A percentile compares a stretch with the other conserved stretches of the same genome.
These are phyloP conservation scores for Zele albiditarsus DNA, from an alignment of 2,888 invertebrate species.

Conservation along the genomic window DNA sequence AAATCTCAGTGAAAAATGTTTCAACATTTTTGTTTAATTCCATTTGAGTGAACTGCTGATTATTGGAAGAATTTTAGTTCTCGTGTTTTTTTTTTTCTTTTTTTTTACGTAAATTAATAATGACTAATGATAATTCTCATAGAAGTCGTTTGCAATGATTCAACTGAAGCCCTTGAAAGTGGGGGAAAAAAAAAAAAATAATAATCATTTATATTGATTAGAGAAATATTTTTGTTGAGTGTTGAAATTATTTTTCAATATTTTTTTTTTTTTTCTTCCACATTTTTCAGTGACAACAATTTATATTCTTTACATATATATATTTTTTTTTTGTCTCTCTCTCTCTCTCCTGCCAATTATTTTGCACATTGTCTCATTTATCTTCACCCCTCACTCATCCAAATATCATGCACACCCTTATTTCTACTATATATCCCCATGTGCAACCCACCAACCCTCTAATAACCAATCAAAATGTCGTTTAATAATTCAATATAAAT, in stretches of 20 bases:
- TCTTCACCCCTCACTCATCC: neutral
- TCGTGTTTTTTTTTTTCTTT: neutral
- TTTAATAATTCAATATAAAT: neutral
- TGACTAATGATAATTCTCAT: neutral
- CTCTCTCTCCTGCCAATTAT: neutral
- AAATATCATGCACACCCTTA: neutral
- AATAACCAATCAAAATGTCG: constrained; percentile 1
- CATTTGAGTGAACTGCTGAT: neutral
- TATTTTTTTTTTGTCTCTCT: neutral
- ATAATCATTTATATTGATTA: constrained; percentile 6
- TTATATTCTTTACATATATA: neutral
- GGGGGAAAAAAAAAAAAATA: neutral
- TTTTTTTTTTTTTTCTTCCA: neutral
- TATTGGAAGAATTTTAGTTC: neutral
- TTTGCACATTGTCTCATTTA: neutral
- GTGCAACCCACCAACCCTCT: neutral
- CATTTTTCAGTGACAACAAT: too few relatives aligned
- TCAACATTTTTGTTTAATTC: neutral
- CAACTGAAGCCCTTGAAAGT: neutral
- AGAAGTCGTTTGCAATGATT: neutral
- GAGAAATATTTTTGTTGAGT: neutral
- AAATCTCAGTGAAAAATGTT: neutral
- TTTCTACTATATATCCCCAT: neutral
- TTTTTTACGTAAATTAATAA: constrained; percentile 2
- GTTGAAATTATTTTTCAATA: neutral